Conservation (phyloP, 2,888 invertebrate genomes). For the Plagodis pulveraria region DNA sequence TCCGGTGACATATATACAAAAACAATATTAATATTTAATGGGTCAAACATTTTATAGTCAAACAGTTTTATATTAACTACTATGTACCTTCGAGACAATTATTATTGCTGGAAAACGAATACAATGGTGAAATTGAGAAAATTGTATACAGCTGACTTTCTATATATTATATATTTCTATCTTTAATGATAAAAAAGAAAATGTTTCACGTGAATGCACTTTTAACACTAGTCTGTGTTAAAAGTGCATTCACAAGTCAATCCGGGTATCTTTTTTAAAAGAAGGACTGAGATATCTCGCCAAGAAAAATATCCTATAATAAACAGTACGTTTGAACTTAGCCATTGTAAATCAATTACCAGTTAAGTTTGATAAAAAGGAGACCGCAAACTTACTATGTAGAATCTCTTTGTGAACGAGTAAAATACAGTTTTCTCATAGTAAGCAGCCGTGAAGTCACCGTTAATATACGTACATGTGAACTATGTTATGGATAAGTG, state of each 20-base stretch:
- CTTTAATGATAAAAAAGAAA: no score
- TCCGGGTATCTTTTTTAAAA: no score
- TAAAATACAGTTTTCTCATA: conserved; percentile 23
- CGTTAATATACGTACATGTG: conserved; percentile 10
- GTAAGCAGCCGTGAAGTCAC: conserved; percentile 7
- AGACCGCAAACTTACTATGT: conserved; percentile 10
- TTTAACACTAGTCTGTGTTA: no score
- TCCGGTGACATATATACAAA: no score
- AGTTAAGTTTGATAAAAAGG: conserved; percentile 5
- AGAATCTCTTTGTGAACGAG: conserved; percentile 13
- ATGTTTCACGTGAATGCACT: no score
- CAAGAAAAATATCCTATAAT: no score
- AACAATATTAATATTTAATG: no score
- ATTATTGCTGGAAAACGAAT: conserved; percentile 6
- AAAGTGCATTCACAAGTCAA: no score
- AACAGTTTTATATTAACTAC: conserved; percentile 1
- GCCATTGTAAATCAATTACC: conserved; percentile 1
- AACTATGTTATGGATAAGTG: conserved; percentile 11
- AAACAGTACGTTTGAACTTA: not conserved
- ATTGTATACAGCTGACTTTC: not conserved
- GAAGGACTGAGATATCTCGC: no score
- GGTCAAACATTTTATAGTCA: no score
- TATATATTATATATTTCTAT: no score
- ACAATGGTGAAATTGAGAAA: conserved; percentile 9
- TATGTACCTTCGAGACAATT: not conserved